Percentiles rank a stretch among this genome's conserved stretches.
Conservation (phyloP, 2,113 vertebrate genomes). For the Toxotes chatareus region DNA sequence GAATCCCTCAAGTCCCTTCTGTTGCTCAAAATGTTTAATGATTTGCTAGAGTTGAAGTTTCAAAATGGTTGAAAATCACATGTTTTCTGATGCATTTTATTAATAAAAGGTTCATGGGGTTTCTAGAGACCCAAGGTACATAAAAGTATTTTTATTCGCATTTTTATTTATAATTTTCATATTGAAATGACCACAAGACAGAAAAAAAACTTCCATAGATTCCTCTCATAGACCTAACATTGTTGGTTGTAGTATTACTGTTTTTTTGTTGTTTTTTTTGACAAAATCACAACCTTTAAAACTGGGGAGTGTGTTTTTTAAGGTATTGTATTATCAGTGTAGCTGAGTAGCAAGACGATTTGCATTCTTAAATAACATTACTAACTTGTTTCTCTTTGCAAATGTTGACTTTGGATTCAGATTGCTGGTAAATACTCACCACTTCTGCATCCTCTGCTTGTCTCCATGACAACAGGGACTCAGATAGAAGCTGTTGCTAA, state of each 20-base stretch:
- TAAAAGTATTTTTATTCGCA: not conserved
- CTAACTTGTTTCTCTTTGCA: not conserved
- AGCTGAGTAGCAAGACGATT: not conserved
- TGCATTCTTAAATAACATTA: not conserved
- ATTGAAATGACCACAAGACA: not conserved
- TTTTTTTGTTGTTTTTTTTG: too few species aligned
- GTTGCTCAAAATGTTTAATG: not conserved
- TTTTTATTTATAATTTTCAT: not conserved
- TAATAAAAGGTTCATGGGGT: too few species aligned
- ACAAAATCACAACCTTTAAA: too few species aligned
- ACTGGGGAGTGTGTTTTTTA: not conserved
- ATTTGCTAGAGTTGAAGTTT: too few species aligned
- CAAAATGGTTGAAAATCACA: too few species aligned
- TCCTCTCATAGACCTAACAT: not conserved
- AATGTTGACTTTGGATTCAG: not conserved
- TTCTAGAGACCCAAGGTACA: too few species aligned
- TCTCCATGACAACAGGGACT: constrained; percentile 62
- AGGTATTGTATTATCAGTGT: not conserved
- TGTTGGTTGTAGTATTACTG: not conserved
- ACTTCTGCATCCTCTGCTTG: constrained; percentile 16
- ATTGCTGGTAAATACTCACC: not conserved
- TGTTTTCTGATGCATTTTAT: too few species aligned
- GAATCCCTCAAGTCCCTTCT: not conserved
- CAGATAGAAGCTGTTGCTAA: constrained; percentile 27
- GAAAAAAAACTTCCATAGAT: too few species aligned